Conservation (phyloP, 2,888 invertebrate genomes). For the Eurytoma adleriae region DNA sequence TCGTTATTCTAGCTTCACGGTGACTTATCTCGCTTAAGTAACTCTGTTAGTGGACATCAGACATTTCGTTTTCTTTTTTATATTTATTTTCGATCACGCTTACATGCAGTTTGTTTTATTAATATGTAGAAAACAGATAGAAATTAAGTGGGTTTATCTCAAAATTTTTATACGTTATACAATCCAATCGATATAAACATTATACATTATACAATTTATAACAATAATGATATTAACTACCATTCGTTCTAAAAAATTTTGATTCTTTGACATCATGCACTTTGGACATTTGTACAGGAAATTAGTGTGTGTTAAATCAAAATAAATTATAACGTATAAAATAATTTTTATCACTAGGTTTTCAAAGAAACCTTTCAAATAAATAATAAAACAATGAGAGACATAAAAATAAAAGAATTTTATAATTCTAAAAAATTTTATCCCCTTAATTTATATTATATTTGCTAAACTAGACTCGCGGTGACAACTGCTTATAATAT, state of each 20-base stretch:
- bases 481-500: slow-evolving; percentile 28
- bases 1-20: slow-evolving; percentile 71
- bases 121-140: slow-evolving; percentile 43
- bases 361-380: slow-evolving; percentile 25
- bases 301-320: slow-evolving; percentile 26
- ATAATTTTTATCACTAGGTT: slow-evolving; percentile 47
- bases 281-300: slow-evolving; percentile 7
- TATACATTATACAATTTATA: slow-evolving; percentile 58
- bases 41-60: slow-evolving; percentile 69
- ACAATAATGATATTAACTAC: slow-evolving; percentile 53
- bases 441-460: slow-evolving; percentile 38
- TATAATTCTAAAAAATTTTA: slow-evolving; percentile 22
- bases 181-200: slow-evolving; percentile 48
- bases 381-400: slow-evolving; percentile 26
- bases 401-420: slow-evolving; percentile 7
- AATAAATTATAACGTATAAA: slow-evolving; percentile 27
- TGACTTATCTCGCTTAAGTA: slow-evolving; percentile 72
- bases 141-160: slow-evolving; percentile 42
- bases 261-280: slow-evolving; percentile 33
- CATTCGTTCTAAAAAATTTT: slow-evolving; percentile 49
- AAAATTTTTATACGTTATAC: slow-evolving; percentile 42
- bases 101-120: slow-evolving; percentile 42
- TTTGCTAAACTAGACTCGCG: slow-evolving; percentile 35
- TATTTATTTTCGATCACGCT: slow-evolving; percentile 40
- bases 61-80: slow-evolving; percentile 52